Evolutionary conservation across 92 coral and sea anemone species (phyloP).

Genomic region (Epizoanthus illoricatus): DNA sequence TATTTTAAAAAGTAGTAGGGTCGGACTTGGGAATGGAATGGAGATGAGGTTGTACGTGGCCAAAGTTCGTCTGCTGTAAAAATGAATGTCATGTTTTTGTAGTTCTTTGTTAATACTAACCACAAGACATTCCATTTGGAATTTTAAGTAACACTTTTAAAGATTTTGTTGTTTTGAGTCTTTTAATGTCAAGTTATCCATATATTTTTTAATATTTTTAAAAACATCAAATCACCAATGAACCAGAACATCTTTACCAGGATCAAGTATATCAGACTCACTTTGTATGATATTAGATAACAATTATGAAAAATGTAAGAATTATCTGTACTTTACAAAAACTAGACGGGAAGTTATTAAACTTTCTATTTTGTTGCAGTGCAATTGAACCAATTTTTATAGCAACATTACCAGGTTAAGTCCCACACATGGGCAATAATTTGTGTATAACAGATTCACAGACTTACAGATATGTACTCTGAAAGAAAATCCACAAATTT

Average conservation of each 20-base stretch:
- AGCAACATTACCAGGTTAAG: neutral
- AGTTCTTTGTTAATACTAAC: no score
- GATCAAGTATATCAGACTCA: neutral
- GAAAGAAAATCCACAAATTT: no score
- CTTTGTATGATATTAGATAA: neutral
- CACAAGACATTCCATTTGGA: neutral
- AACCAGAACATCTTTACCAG: neutral
- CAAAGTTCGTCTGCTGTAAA: no score
- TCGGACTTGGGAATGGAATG: no score
- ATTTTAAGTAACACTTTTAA: neutral
- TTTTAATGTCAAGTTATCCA: no score
- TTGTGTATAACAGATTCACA: neutral
- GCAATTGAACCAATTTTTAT: neutral
- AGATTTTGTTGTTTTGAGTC: neutral
- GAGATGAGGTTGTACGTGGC: no score
- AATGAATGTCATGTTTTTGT: no score
- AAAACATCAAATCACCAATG: neutral
- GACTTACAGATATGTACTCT: neutral
- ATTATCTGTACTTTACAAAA: slow-evolving; percentile 3
- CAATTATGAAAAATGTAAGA: no score
- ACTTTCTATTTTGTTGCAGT: neutral
- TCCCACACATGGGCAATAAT: neutral
- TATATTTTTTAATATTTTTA: neutral
- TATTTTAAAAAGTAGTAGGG: no score
- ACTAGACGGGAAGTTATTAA: neutral